phyloP scores from a whole-genome alignment of 2,113 vertebrate species.

The Gymnorhina tibicen region DNA sequence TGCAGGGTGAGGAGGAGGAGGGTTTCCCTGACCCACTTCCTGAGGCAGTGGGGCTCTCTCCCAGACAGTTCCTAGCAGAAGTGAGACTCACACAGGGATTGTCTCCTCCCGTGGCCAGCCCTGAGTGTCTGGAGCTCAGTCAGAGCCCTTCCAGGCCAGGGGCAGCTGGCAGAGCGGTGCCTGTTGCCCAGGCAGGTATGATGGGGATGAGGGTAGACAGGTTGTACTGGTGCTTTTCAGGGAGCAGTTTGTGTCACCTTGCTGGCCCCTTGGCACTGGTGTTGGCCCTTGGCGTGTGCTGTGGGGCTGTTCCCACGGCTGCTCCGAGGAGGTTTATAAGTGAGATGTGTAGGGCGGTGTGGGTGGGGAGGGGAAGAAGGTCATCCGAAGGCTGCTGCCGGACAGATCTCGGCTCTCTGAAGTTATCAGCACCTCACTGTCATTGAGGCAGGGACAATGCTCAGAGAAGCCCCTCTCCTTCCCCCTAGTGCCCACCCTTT shows the following conservation, averaged over 20 bases:
- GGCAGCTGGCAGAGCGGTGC: not conserved
- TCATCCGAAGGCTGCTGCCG: not conserved
- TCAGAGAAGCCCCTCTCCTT: constrained; percentile 62
- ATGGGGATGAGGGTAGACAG: not conserved
- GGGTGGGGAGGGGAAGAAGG: constrained; percentile 47
- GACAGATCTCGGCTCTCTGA: constrained; percentile 56
- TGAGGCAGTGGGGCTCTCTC: not conserved
- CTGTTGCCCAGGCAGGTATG: not conserved
- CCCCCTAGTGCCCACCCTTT: constrained; percentile 56
- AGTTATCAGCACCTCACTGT: constrained; percentile 66
- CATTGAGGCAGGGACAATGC: constrained; percentile 49
- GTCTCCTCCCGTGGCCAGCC: not conserved
- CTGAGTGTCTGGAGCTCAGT: not conserved
- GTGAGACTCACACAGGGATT: not conserved
- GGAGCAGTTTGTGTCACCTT: constrained; percentile 5
- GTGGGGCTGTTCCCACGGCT: not conserved
- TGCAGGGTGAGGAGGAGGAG: not conserved
- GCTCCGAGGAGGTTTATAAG: constrained; percentile 41
- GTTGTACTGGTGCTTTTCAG: not conserved
- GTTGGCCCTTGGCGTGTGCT: not conserved
- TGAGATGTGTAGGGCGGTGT: constrained; percentile 62
- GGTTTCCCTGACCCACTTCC: not conserved
- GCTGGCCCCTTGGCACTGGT: not conserved
- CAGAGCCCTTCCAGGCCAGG: not conserved
- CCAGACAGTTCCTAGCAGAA: not conserved